Base-by-base conservation (phyloP, 2,888 invertebrate species). In the Aradus depressus region DNA sequence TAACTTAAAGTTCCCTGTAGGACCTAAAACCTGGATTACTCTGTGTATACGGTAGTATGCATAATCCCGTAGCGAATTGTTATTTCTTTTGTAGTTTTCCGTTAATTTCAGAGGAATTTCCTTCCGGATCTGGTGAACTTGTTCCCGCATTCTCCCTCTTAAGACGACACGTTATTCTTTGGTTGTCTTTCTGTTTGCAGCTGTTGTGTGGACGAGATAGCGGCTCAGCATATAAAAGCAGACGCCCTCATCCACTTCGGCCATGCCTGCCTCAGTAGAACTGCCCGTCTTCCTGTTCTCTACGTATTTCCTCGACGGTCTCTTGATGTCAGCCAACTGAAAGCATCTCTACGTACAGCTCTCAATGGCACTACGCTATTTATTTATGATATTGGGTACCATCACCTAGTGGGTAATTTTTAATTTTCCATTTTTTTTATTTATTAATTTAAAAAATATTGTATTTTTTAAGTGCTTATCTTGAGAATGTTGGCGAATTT, bases 231-330 rank as follows among this genome's bases (percentile, higher is more conserved):
- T 67, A 79, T 89, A 4, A 73, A 78, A 51, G 84, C 85, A 0
- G 87, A 95, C 68, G 81, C 84, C 25, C 71, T 96, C 2, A 76
- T 97, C 49, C 96, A 97, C 68, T 96, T 86, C 68, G 96, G 96
- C 0, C 83, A 81, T 62, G 79, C 85, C 1, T 97, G 97, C 67
- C 79, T 89, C 58, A 85, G 88, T 25, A 75, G 75, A 60, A 72
- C 70, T 1, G 64, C 74, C 23, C 75, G 81, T 45, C 72, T 93
- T 49, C 88, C 91, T 0, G 83, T 87, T 3, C 74, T 81, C 45
- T 81, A 80, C 58, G 74, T 90, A 31, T 76, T 85, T 56, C 80
- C 81, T 12, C 80, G 81, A 63, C 65, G 68, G 31, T 59, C 70
- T 0, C 61, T 91, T 8, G 71, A 83, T 62, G 48, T 75, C 4